These are phyloP conservation scores for Zelleria hepariella DNA, from an alignment of 2,888 invertebrate genomes.

Conservation along the genomic window DNA sequence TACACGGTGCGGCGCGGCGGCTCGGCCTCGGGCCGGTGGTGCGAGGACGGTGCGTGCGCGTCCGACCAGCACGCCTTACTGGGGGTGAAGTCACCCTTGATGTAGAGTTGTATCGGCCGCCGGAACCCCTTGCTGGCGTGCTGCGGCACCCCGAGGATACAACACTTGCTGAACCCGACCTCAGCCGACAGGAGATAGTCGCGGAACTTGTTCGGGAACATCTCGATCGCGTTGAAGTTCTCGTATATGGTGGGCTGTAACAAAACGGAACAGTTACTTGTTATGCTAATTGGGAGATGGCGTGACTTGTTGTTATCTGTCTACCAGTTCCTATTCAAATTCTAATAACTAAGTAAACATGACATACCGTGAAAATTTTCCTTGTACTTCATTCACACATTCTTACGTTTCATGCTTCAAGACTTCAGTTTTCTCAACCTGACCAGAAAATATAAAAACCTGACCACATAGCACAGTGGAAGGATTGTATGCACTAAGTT, in stretches of 20 bases:
- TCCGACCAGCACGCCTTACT: slow-evolving; percentile 77
- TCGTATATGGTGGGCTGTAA: slow-evolving; percentile 87
- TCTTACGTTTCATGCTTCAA: no score
- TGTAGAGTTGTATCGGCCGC: slow-evolving; percentile 81
- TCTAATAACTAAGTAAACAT: no score
- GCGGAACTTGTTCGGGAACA: slow-evolving; percentile 93
- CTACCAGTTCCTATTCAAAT: no score
- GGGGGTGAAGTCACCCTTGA: slow-evolving; percentile 76
- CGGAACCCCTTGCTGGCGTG: slow-evolving; percentile 92
- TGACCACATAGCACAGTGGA: no score
- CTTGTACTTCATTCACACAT: no score
- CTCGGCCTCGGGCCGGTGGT: slow-evolving; percentile 71
- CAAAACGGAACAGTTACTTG: slow-evolving; percentile 13
- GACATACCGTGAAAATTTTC: neutral
- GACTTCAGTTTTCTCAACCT: no score
- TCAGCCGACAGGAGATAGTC: slow-evolving; percentile 91
- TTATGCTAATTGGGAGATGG: no score
- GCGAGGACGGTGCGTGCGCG: slow-evolving; percentile 75
- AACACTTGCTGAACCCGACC: slow-evolving; percentile 93
- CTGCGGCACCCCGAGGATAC: slow-evolving; percentile 84
- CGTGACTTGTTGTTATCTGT: no score
- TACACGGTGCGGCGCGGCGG: slow-evolving; percentile 67
- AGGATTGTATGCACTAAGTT: no score
- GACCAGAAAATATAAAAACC: no score
- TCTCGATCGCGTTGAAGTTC: slow-evolving; percentile 87